Evolutionary conservation across 2,113 vertebrate genomes (phyloP).

Genomic region (Microtus pennsylvanicus): DNA sequence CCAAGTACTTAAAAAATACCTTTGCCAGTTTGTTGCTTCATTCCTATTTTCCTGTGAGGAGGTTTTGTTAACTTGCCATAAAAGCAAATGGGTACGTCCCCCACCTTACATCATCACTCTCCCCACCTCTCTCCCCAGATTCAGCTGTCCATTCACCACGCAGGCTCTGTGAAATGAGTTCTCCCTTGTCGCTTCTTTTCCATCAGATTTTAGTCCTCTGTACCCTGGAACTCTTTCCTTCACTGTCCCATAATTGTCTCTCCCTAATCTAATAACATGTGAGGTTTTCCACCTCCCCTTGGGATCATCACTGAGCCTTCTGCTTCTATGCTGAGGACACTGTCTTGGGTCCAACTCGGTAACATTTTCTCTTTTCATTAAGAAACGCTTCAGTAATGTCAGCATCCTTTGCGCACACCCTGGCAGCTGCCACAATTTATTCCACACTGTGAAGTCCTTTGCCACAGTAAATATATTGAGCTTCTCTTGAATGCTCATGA

Average conservation of each 20-base stretch:
- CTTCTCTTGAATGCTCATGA: not conserved
- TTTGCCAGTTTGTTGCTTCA: not conserved
- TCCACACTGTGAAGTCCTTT: not conserved
- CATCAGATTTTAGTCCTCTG: not conserved
- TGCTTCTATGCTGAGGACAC: not conserved
- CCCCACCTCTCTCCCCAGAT: not conserved
- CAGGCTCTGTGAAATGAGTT: not conserved
- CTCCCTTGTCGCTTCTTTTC: no score
- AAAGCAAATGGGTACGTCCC: not conserved
- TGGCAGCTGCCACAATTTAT: conserved; percentile 22
- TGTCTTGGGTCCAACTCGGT: not conserved
- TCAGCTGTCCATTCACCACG: not conserved
- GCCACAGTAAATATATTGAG: not conserved
- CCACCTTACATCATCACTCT: not conserved
- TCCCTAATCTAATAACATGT: not conserved
- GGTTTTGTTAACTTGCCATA: not conserved
- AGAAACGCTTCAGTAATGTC: not conserved
- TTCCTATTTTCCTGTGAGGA: not conserved
- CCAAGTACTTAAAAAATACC: not conserved
- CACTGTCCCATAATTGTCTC: not conserved
- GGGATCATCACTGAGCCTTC: not conserved
- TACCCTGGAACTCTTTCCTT: conserved; percentile 14
- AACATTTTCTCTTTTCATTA: conserved; percentile 8
- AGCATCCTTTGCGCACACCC: not conserved
- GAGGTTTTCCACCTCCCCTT: not conserved